Conservation (phyloP, 2,797 vertebrate species). For the Sebastolobus alascanus region DNA sequence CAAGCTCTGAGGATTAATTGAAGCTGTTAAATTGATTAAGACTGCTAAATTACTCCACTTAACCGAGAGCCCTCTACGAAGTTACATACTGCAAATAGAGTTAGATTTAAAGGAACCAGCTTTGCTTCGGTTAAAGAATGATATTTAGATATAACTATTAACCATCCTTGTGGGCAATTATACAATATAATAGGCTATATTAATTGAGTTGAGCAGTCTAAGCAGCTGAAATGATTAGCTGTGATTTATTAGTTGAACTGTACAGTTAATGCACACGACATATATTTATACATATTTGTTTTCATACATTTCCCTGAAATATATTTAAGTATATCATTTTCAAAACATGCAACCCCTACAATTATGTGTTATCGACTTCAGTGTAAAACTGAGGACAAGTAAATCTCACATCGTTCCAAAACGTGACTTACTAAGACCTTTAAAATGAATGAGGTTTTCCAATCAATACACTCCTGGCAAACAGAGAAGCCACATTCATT, state of each 20-base stretch:
- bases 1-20: slow-evolving; percentile 28
- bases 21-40: slow-evolving; percentile 41
- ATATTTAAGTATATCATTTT: neutral
- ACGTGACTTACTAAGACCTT: slow-evolving; percentile 42
- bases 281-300: neutral
- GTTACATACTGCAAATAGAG: slow-evolving; percentile 6
- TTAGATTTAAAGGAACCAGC: neutral
- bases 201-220: neutral
- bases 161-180: neutral
- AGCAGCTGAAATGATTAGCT: neutral
- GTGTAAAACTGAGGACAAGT: slow-evolving; percentile 3
- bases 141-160: neutral
- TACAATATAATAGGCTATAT: no score
- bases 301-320: neutral
- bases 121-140: neutral
- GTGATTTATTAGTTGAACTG: neutral
- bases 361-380: neutral
- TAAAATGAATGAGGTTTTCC: slow-evolving; percentile 66
- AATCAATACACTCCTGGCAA: slow-evolving; percentile 78
- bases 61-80: slow-evolving; percentile 22
- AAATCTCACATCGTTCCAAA: slow-evolving; percentile 1
- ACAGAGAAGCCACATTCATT: slow-evolving; percentile 68
- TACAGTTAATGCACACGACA: neutral
- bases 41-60: slow-evolving; percentile 38
- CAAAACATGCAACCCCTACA: neutral